A percentile compares a stretch with the other conserved stretches of the same genome.
phyloP scores from a whole-genome alignment of 2,797 vertebrate genomes.

The Gallinago stenura region DNA sequence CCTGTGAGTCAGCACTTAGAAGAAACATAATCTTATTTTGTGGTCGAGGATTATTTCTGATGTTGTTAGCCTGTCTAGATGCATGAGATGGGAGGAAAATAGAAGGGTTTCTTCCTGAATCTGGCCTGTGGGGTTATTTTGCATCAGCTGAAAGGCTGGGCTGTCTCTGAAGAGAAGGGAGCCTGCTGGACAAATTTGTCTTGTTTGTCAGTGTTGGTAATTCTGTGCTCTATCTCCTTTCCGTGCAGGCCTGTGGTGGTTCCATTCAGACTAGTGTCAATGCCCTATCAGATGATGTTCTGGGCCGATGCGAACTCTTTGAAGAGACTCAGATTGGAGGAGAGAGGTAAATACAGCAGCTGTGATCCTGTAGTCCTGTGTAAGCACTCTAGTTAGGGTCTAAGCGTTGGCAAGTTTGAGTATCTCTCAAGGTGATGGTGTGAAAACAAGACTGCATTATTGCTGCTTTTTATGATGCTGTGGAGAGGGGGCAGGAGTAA shows the following conservation, averaged over 20 bases:
- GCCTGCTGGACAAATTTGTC: not conserved
- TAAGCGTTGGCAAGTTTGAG: not conserved
- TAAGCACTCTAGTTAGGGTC: too few relatives aligned
- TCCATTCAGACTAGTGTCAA: slow-evolving; percentile 96
- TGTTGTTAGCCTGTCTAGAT: not conserved
- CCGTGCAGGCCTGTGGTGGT: slow-evolving; percentile 91
- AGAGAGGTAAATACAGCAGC: slow-evolving; percentile 84
- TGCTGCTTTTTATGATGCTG: not conserved
- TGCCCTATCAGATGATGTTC: slow-evolving; percentile 86
- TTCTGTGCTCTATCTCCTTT: fast-evolving
- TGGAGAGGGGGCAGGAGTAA: not conserved
- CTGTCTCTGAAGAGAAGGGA: not conserved
- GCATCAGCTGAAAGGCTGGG: not conserved
- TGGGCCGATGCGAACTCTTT: slow-evolving; percentile 91
- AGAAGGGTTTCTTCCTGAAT: not conserved
- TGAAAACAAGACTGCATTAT: not conserved
- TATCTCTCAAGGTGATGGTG: not conserved
- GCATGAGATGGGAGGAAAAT: not conserved
- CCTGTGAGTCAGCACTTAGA: not conserved
- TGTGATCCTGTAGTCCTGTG: not conserved
- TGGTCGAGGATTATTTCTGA: not conserved
- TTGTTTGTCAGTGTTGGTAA: not conserved
- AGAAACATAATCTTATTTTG: not conserved
- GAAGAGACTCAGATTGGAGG: slow-evolving; percentile 97
- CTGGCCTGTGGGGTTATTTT: not conserved